These are phyloP conservation scores for Isurus oxyrinchus DNA, from an alignment of 2,113 vertebrate genomes.

Conservation along the genomic window DNA sequence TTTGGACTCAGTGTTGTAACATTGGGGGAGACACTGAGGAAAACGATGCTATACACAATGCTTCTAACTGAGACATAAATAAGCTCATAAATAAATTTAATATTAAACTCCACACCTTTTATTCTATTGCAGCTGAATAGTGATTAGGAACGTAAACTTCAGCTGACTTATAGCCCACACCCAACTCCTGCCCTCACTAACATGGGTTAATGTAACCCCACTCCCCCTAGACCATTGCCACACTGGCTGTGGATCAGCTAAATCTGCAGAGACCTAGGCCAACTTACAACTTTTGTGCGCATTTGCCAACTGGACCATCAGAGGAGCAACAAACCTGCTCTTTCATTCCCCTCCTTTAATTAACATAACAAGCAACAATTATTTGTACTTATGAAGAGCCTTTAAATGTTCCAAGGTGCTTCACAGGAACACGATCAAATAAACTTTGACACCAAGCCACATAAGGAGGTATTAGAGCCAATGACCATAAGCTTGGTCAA, in stretches of 20 bases:
- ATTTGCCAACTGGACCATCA: background rate
- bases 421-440: too few species aligned
- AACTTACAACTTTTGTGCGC: too few species aligned
- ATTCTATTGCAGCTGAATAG: too few species aligned
- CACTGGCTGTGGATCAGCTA: background rate
- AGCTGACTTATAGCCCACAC: background rate
- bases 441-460: too few species aligned
- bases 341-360: too few species aligned
- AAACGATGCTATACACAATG: background rate
- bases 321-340: background rate
- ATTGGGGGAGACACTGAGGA: background rate
- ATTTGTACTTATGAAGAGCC: too few species aligned
- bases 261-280: background rate
- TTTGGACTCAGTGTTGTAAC: background rate
- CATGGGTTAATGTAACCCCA: background rate
- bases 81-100: background rate
- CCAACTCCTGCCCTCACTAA: background rate
- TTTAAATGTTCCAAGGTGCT: too few species aligned
- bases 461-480: too few species aligned
- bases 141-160: too few species aligned
- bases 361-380: too few species aligned
- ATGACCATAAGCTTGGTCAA: too few species aligned
- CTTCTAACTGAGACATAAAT: background rate
- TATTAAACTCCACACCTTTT: background rate
- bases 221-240: background rate